Percentiles rank a stretch among this genome's conserved stretches.
Conservation (phyloP, 2,888 invertebrate species). For the Idaea biselata region DNA sequence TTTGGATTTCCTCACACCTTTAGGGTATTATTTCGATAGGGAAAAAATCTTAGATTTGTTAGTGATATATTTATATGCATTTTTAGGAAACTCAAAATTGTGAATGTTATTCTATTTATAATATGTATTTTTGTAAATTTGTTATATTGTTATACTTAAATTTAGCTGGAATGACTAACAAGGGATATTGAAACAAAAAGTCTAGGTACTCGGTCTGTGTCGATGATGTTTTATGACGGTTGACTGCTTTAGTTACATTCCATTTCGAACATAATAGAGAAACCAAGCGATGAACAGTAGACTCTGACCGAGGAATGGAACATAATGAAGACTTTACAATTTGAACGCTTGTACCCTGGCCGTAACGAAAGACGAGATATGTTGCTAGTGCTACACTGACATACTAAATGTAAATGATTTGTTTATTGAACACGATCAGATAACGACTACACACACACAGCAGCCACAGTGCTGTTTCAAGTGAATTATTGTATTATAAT, state of each 20-base stretch:
- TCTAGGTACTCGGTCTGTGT: slow-evolving; percentile 65
- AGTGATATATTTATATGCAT: slow-evolving; percentile 81
- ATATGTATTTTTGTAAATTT: slow-evolving; percentile 87
- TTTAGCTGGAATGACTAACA: slow-evolving; percentile 82
- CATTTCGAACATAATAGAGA: slow-evolving; percentile 50
- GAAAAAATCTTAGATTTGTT: slow-evolving; percentile 73
- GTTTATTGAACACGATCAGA: slow-evolving; percentile 62
- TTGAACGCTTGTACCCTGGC: slow-evolving; percentile 75
- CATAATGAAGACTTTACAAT: slow-evolving; percentile 80
- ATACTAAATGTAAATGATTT: slow-evolving; percentile 60
- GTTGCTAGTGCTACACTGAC: slow-evolving; percentile 75
- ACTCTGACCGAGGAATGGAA: slow-evolving; percentile 71
- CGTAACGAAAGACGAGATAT: slow-evolving; percentile 69
- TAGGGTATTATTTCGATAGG: slow-evolving; percentile 80
- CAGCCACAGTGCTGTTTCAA: slow-evolving; percentile 60
- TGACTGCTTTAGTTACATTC: slow-evolving; percentile 67
- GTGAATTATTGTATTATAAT: slow-evolving; percentile 48
- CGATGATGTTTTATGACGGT: slow-evolving; percentile 47
- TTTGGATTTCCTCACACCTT: slow-evolving; percentile 62
- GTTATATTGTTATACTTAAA: slow-evolving; percentile 86
- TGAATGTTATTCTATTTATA: slow-evolving; percentile 72
- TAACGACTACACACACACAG: slow-evolving; percentile 49
- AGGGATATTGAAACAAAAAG: slow-evolving; percentile 62
- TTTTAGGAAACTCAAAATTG: slow-evolving; percentile 62
- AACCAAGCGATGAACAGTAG: slow-evolving; percentile 49